Percentiles rank a stretch among this genome's conserved stretches.
phyloP scores from a whole-genome alignment of 2,797 vertebrate genomes.

The Spheniscus humboldti region DNA sequence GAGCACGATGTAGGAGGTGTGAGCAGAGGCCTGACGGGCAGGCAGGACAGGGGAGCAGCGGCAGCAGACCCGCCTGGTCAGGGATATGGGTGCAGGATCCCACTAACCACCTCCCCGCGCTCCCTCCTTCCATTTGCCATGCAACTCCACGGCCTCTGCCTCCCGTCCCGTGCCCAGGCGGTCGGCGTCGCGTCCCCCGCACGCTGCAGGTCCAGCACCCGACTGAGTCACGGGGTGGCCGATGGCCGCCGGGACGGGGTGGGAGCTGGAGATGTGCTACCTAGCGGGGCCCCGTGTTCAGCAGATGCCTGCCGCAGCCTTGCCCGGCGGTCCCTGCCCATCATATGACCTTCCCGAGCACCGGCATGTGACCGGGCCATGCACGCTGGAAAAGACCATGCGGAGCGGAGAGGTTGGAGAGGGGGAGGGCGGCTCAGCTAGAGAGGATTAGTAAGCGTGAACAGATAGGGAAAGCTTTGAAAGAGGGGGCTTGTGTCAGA shows the following conservation, averaged over 20 bases:
- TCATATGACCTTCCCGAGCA: slow-evolving; percentile 16
- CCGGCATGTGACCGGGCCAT: neutral
- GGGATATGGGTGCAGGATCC: neutral
- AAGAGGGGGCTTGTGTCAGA: neutral
- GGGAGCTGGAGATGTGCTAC: neutral
- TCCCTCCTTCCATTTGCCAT: neutral
- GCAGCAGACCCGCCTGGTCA: neutral
- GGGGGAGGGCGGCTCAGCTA: neutral
- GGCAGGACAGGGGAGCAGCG: neutral
- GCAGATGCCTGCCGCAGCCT: neutral
- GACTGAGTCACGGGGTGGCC: neutral
- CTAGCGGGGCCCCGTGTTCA: accelerated
- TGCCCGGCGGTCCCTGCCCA: neutral
- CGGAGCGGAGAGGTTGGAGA: neutral
- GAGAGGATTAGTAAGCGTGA: neutral
- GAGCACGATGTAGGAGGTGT: accelerated
- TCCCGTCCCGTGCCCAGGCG: accelerated
- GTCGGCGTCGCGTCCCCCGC: accelerated
- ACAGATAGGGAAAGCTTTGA: neutral
- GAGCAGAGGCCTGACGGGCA: neutral
- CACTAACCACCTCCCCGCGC: accelerated
- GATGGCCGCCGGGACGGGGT: accelerated
- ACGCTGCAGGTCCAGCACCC: neutral
- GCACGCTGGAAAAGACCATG: neutral
- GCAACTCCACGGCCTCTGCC: accelerated